Conservation (phyloP, 2,888 invertebrate genomes). For the Euspilapteryx auroguttella region DNA sequence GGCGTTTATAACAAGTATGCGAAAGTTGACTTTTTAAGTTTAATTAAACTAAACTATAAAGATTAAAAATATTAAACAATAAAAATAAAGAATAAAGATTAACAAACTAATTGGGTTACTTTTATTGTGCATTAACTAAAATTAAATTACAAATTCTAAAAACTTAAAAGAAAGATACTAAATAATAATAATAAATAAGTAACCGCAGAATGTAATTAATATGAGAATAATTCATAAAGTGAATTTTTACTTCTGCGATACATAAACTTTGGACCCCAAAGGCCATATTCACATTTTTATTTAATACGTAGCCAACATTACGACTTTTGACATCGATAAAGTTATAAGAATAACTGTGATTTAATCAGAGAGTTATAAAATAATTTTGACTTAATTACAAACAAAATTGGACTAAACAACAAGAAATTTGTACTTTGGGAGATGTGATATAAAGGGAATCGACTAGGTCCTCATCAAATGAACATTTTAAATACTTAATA, state of each 20-base stretch:
- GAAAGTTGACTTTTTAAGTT: no score
- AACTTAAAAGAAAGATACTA: no score
- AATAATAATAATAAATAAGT: no score
- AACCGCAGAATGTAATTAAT: no score
- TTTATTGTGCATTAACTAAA: conserved; percentile 49
- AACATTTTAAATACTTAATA: conserved; percentile 56
- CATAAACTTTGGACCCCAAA: no score
- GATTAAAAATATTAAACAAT: conserved; percentile 7
- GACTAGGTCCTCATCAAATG: conserved; percentile 62
- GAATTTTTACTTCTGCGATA: not conserved
- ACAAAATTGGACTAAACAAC: conserved; percentile 64
- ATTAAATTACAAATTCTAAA: conserved; percentile 31
- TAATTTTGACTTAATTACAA: conserved; percentile 59
- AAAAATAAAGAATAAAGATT: conserved; percentile 13
- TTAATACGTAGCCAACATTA: no score
- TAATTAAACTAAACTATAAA: not conserved
- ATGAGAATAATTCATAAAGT: no score
- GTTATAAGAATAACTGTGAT: no score
- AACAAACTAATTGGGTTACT: conserved; percentile 35
- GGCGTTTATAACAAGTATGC: no score
- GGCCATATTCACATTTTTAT: no score
- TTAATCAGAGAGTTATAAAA: no score
- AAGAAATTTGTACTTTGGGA: conserved; percentile 64
- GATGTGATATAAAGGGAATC: conserved; percentile 61
- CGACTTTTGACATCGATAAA: no score